A percentile compares a stretch with the other conserved stretches of the same genome.
Conservation (phyloP, 2,113 vertebrate species). For the Smithornis capensis region DNA sequence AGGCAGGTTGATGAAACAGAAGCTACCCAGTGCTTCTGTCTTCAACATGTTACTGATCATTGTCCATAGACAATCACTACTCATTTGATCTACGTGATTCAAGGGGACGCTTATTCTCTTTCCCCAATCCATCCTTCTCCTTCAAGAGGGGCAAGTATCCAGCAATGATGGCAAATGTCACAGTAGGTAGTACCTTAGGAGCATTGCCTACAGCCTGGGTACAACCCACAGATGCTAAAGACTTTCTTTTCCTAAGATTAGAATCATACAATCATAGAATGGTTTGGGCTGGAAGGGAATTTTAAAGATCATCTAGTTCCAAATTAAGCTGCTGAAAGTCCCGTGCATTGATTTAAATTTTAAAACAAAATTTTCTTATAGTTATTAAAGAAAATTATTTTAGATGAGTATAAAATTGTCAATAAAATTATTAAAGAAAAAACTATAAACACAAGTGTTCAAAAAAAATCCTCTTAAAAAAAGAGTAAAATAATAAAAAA, state of each 20-base stretch:
- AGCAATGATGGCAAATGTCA: accelerated
- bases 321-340: not conserved
- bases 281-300: not conserved
- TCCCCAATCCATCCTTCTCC: accelerated
- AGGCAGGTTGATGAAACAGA: not conserved
- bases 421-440: not conserved
- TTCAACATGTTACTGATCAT: not conserved
- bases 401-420: not conserved
- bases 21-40: not conserved
- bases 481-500: not conserved
- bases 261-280: not conserved
- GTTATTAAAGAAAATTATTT: not conserved
- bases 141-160: not conserved
- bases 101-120: not conserved
- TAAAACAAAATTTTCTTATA: not conserved
- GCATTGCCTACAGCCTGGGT: not conserved
- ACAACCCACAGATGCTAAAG: slow-evolving; percentile 59
- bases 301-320: not conserved
- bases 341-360: not conserved
- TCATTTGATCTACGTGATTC: not conserved
- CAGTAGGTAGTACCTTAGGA: not conserved
- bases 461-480: not conserved
- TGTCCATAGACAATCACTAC: not conserved
- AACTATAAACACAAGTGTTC: not conserved
- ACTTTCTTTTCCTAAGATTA: slow-evolving; percentile 56